These are phyloP conservation scores for Vireo altiloquus DNA, from an alignment of 2,113 vertebrate species.

Conservation along the genomic window DNA sequence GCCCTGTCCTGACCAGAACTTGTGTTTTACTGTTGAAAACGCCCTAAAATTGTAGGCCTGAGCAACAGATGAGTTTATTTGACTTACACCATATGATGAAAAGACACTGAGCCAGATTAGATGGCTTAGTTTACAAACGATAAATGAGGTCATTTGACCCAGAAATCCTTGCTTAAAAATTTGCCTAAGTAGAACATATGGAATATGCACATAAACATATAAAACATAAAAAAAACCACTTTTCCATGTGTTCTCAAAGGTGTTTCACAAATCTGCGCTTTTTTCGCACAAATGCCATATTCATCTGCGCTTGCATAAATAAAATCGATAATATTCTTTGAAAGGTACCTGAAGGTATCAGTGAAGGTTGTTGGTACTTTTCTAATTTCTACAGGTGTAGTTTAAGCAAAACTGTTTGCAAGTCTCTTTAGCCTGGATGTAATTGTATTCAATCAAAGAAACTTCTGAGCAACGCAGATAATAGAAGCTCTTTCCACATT, in stretches of 20 bases:
- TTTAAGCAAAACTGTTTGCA: not conserved
- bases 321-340: not conserved
- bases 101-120: slow-evolving; percentile 4
- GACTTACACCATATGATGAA: not conserved
- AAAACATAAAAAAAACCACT: not conserved
- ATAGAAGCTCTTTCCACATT: not conserved
- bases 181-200: not conserved
- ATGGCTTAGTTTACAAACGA: slow-evolving; percentile 25
- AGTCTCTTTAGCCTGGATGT: not conserved
- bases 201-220: not conserved
- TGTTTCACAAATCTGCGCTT: not conserved
- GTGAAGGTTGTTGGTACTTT: not conserved
- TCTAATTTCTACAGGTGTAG: not conserved
- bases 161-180: not conserved
- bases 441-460: not conserved
- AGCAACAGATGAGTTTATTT: slow-evolving; percentile 4
- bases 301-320: not conserved
- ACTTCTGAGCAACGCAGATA: not conserved
- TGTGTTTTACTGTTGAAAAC: not conserved
- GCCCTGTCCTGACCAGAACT: not conserved
- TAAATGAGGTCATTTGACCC: not conserved
- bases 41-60: not conserved
- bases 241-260: not conserved
- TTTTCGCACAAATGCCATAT: not conserved
- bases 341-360: not conserved